Base-by-base conservation (phyloP, 2,797 vertebrate species). In the Naso thynnoides region DNA sequence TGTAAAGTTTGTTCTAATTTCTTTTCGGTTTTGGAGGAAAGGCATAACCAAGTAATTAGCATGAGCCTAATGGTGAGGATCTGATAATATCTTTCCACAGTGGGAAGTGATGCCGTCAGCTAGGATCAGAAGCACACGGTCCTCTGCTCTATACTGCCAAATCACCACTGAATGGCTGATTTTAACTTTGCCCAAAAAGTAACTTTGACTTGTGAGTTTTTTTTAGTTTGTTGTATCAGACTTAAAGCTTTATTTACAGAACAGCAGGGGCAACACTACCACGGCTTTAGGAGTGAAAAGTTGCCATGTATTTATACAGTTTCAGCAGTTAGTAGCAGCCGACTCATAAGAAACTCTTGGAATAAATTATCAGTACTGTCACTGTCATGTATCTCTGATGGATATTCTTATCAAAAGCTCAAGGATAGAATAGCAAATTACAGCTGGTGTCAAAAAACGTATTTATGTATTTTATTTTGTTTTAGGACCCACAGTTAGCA, bases 21-120 rank as follows among this genome's bases (percentile, higher is more conserved):
- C 57, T 83, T 64, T 67, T 67, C 38, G 45, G 70, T 87, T n/a
- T 75, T 54, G 63, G 61, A 78, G 78, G 63, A 71, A 80, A 81
- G 60, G 48, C 53, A 71, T 61, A 82, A 86, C 81, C 82, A 76
- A 80, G 62, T 92, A 90, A 91, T 91, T 86, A 90, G 50, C 83
- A 77, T 74, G 69, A 70, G 29, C 63, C 77, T 59, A 49, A 41
- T 58, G 55, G 73, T 54, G 49, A 73, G 44, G 49, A 83, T 78
- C 81, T 85, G 78, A 83, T 81, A 81, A 78, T 70, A 65, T 45
- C 78, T 87, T 81, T 38, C 58, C 63, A 80, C 65, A 70, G 69
- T 54, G 57, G 48, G 31, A 82, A 82, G 73, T 59, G 38, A 72
- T 62, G 57, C 60, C 78, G 65, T 57, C 81, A n/a, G 69, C 54